Base-by-base conservation (phyloP, 2,888 invertebrate species). In the Leucoma salicis region DNA sequence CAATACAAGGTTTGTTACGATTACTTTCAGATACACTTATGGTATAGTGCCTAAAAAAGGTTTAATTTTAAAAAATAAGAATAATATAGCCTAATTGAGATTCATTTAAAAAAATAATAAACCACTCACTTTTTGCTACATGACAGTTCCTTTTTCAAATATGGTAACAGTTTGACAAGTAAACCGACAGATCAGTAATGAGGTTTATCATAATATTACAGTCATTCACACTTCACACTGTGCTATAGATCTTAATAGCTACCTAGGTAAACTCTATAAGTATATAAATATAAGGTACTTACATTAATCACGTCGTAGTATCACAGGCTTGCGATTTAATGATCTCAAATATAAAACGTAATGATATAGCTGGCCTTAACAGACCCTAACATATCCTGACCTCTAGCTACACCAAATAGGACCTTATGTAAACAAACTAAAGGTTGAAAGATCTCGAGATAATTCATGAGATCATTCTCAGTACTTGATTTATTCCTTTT, bases 401-500 rank as follows among this genome's bases (percentile, higher is more conserved):
- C 31, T 14, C 18, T 36, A 35, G 49, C 15, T 50, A 52, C 16
- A 35, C 62, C 16, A 78, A 60, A 52, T 51, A 61, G 43, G 42
- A 46, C 70, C 63, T 60, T 78, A 70, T 7, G 46, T 1, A 31
- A 2, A 28, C 0, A 24, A 1, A 0, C 3, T 50, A 82, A 79
- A 72, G 29, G 66, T 57, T 49, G 60, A 57, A 56, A 35, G 47
- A 47, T 54, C 38, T 43, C 48, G 56, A 59, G 53, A 58, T 63
- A 59, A 64, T 66, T 65, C 71, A 79, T 87, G 84, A 88, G 84
- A 85, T 88, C 87, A 88, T 83, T 72, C 74, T 69, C 74, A 64
- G 71, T 76, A 69, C 74, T 83, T 87, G 87, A 87, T 88, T 88
- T 87, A 88, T 86, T 83, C 84, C 78, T 82, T 78, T 79, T 79